These are phyloP conservation scores for Alectura lathami DNA, from an alignment of 2,113 vertebrate genomes.

Conservation along the genomic window DNA sequence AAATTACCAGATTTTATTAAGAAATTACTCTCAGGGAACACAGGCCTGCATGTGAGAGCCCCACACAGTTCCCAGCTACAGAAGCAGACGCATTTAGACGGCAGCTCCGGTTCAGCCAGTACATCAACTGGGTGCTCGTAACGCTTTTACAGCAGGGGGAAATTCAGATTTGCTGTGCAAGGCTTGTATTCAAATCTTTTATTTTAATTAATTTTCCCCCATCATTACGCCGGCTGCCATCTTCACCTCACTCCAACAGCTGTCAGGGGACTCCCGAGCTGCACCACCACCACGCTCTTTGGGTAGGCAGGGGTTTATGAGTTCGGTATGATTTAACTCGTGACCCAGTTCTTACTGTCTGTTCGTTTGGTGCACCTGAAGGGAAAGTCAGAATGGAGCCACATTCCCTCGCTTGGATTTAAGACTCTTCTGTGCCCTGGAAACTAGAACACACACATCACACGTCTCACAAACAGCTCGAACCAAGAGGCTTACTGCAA, in stretches of 20 bases:
- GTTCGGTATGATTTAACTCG: background rate
- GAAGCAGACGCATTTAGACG: background rate
- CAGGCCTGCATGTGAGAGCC: no score
- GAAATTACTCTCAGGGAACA: background rate
- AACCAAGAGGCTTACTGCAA: background rate
- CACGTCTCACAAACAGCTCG: background rate
- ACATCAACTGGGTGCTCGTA: background rate
- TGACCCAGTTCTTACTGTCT: background rate
- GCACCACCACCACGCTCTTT: background rate
- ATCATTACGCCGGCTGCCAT: background rate
- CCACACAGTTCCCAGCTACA: background rate
- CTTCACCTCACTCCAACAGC: background rate
- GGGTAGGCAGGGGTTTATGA: background rate
- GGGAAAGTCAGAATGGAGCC: background rate
- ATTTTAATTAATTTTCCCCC: background rate
- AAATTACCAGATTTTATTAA: background rate
- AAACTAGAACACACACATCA: background rate
- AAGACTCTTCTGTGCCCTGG: background rate
- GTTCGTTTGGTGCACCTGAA: rapidly evolving
- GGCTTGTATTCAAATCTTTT: background rate
- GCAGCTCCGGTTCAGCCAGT: background rate
- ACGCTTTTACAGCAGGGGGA: background rate
- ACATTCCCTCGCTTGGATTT: background rate
- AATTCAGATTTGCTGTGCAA: background rate
- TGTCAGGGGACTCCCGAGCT: background rate